A percentile compares a stretch with the other conserved stretches of the same genome.
Evolutionary conservation across 2,888 invertebrate genomes (phyloP).

Genomic region (Polymixis lichenea): DNA sequence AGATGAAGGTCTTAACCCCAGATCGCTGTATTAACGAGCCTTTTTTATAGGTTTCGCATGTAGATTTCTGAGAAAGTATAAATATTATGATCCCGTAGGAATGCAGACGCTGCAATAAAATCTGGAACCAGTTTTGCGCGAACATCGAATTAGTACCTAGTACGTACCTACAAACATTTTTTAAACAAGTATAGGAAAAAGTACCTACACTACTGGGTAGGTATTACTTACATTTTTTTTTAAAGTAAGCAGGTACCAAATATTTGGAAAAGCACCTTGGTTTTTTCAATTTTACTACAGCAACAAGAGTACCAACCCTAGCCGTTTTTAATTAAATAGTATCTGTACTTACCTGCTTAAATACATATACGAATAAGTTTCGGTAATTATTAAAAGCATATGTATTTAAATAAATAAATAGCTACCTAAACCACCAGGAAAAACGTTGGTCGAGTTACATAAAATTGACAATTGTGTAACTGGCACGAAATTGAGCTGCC

Average conservation of each 20-base stretch:
- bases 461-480: conserved; percentile 27
- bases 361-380: background rate
- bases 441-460: conserved; percentile 32
- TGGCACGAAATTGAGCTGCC: conserved; percentile 30
- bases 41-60: conserved; percentile 42
- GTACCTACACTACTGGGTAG: background rate
- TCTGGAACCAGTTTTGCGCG: conserved; percentile 4
- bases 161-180: background rate
- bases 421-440: conserved; percentile 1
- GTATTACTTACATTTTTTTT: background rate
- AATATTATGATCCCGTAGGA: conserved; percentile 29
- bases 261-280: background rate
- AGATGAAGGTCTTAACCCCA: conserved; percentile 50
- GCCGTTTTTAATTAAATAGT: background rate
- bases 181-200: background rate
- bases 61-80: conserved; percentile 28
- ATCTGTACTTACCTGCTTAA: background rate
- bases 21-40: conserved; percentile 37
- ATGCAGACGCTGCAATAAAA: conserved; percentile 46
- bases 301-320: too few species aligned
- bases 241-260: background rate
- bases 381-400: background rate
- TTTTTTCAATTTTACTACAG: background rate
- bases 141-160: background rate
- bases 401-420: background rate